Conservation (phyloP, 1,140 invertebrate genomes). For the Samia ricini region DNA sequence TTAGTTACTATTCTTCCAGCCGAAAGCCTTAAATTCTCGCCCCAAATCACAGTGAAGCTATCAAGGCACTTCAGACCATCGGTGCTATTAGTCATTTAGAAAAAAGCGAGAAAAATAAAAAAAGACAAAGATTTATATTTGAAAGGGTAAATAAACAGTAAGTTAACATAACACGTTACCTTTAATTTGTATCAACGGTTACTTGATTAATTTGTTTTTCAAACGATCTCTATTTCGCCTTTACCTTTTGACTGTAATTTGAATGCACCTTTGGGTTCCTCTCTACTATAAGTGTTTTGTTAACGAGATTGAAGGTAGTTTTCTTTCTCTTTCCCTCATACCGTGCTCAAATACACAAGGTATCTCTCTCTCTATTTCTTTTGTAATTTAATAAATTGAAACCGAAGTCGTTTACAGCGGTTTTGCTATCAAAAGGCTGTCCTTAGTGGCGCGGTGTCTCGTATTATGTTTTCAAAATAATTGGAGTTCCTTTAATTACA, state of each 20-base stretch:
- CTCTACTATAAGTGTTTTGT: neutral
- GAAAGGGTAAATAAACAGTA: neutral
- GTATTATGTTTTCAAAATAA: neutral
- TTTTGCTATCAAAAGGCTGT: neutral
- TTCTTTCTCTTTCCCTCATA: too few relatives aligned
- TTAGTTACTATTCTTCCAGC: too few relatives aligned
- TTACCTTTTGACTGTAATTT: neutral
- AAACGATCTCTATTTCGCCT: neutral
- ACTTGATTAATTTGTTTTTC: neutral
- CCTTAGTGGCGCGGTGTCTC: neutral
- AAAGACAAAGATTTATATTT: too few relatives aligned
- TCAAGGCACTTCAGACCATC: too few relatives aligned
- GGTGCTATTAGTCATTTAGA: too few relatives aligned
- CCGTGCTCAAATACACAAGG: too few relatives aligned
- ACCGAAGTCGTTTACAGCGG: neutral
- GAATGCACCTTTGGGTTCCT: neutral
- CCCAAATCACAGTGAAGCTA: too few relatives aligned
- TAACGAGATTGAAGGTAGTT: neutral
- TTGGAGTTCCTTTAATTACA: too few relatives aligned
- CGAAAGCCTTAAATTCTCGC: too few relatives aligned
- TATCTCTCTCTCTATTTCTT: neutral
- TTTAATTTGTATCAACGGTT: neutral
- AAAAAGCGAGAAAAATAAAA: too few relatives aligned
- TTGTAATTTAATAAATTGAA: neutral
- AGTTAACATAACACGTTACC: neutral